phyloP scores from a whole-genome alignment of 2,113 vertebrate species.

The Scartelaos histophorus region DNA sequence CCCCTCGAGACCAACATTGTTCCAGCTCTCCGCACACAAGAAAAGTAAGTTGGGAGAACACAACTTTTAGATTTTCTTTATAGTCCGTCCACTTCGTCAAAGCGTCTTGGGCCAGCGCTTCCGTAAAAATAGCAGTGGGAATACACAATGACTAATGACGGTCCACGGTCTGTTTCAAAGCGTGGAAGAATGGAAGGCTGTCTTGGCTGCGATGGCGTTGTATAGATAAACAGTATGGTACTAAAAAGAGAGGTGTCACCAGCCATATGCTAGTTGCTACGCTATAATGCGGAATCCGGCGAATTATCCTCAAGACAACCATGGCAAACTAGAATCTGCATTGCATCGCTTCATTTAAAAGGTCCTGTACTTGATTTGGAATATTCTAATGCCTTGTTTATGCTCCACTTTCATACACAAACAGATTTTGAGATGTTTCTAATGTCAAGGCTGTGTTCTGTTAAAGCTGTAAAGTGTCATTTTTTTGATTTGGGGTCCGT shows the following conservation, averaged over 20 bases:
- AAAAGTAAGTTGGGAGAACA: slow-evolving; percentile 45
- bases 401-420: no score
- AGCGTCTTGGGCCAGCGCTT: slow-evolving; percentile 60
- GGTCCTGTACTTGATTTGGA: no score
- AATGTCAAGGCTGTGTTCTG: no score
- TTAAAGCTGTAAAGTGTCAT: no score
- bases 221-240: slow-evolving; percentile 69
- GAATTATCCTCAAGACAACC: slow-evolving; percentile 64
- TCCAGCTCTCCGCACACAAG: slow-evolving; percentile 66
- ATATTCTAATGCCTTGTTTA: no score
- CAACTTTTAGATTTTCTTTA: slow-evolving; percentile 56
- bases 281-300: slow-evolving; percentile 46
- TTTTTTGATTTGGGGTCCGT: no score
- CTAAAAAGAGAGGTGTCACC: slow-evolving; percentile 67
- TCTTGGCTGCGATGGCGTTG: slow-evolving; percentile 68
- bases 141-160: slow-evolving; percentile 70
- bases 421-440: no score
- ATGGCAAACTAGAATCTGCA: slow-evolving; percentile 15
- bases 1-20: slow-evolving; percentile 53
- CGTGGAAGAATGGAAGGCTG: slow-evolving; percentile 60
- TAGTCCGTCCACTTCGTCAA: slow-evolving; percentile 66
- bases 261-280: slow-evolving; percentile 71
- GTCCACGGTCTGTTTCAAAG: slow-evolving; percentile 73
- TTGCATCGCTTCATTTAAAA: no score
- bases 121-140: slow-evolving; percentile 66